These are phyloP conservation scores for Mallotus villosus DNA, from an alignment of 2,797 vertebrate species.

Conservation along the genomic window DNA sequence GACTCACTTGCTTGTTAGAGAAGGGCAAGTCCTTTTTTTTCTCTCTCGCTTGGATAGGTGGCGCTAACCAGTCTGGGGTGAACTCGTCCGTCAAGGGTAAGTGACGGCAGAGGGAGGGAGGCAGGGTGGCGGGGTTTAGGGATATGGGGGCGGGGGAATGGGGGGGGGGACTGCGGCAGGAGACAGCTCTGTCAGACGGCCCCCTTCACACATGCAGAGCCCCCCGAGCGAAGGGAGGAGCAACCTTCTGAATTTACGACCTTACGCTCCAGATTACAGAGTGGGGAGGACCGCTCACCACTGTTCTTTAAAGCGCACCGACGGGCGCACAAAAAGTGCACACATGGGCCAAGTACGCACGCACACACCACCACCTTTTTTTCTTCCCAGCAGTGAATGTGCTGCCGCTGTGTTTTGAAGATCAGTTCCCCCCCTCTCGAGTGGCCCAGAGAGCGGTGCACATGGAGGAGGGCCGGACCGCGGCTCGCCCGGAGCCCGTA, in stretches of 20 bases:
- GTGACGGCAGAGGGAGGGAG: background rate
- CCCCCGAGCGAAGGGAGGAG: conserved; percentile 15
- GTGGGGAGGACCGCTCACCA: conserved; percentile 5
- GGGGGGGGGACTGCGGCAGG: background rate
- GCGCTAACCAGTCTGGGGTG: conserved; percentile 37
- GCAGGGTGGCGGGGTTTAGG: background rate
- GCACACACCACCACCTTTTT: background rate
- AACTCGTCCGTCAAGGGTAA: conserved; percentile 18
- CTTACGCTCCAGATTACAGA: conserved; percentile 23
- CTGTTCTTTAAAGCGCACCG: conserved; percentile 18
- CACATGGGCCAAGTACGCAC: background rate
- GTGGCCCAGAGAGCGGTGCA: conserved; percentile 22
- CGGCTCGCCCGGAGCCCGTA: conserved; percentile 14
- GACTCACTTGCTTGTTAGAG: conserved; percentile 22
- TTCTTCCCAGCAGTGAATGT: background rate
- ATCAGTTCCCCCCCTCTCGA: background rate
- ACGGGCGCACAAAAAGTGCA: background rate
- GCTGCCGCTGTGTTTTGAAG: conserved; percentile 1
- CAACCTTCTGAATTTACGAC: conserved; percentile 21
- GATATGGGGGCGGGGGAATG: background rate
- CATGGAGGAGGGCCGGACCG: conserved; percentile 14
- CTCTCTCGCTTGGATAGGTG: conserved; percentile 21
- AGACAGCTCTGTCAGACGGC: conserved; percentile 14
- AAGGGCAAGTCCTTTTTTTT: conserved; percentile 44
- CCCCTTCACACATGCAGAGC: conserved; percentile 4